Evolutionary conservation across 53 echinoderm and acorn worm genomes (phyloP), one percentile per base, ranked within the genome.

Genomic region (Crossaster papposus): DNA sequence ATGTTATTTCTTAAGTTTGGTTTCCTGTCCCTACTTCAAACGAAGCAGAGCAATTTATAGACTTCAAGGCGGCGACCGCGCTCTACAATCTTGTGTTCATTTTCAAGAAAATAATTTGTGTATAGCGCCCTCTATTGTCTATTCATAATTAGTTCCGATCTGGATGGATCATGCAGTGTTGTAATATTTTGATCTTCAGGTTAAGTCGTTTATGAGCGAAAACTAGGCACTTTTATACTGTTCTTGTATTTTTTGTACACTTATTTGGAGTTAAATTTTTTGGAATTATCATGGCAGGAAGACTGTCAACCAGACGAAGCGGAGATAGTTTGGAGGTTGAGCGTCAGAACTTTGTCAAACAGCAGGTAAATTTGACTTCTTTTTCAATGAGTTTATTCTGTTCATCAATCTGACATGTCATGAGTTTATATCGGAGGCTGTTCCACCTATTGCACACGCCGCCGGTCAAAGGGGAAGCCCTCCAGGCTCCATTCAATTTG

Each of bases 301-400:
- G 84, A 44, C 72, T 84, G 53, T 91, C 93, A 1, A 91, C 83
- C 6, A 82, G 93, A 72, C 83, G 95, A 53, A 93, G 92, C 54
- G 79, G 84, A 8, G 93, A 95, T 72, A 92, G 93, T 64, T 77
- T 95, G 35, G 95, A 93, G 70, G 72, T 51, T 30, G 95, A 95
- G 81, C 91, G 95, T 10, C 93, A 95, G 83, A 93, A 93, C 72
- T 95, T 92, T 44, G 74, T 93, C 29, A 95, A 95, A 90, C 90
- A 91, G 26, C 95, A 95, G 95, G 95, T 95, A 93, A 50, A 64
- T 31, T 58, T 20, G 58, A 58, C 6, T 58, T 3, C 17, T 58
- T 58, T 22, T 38, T 83, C 20, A 37, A 32, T 75, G 75, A 26
- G 52, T 38, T n/a, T 29, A 44, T 75, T 0, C 7, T 4, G 15